Evolutionary conservation across 2,797 vertebrate genomes (phyloP).

Genomic region (Pseudochirops cupreus): DNA sequence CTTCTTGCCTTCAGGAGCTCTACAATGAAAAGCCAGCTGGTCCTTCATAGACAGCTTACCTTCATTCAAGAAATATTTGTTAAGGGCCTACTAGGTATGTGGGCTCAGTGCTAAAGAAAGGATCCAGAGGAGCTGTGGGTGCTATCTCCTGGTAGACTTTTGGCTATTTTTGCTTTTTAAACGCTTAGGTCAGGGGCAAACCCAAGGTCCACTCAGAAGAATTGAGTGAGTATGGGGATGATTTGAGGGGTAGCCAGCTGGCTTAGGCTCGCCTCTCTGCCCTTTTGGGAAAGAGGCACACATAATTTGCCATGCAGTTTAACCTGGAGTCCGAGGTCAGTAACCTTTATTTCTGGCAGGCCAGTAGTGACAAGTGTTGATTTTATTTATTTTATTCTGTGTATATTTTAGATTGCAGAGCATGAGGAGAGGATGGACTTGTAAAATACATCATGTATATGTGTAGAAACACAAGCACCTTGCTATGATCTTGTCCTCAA

Average conservation of each 20-base stretch:
- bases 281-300: neutral
- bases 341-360: neutral
- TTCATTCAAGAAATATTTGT: neutral
- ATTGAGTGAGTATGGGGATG: neutral
- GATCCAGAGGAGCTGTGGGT: neutral
- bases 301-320: neutral
- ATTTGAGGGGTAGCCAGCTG: neutral
- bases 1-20: neutral
- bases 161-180: neutral
- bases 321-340: neutral
- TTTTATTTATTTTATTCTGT: conserved; percentile 12
- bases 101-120: neutral
- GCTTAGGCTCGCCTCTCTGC: neutral
- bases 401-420: neutral
- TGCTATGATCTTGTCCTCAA: neutral
- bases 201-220: neutral
- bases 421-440: neutral
- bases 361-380: neutral
- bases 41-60: neutral
- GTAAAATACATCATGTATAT: neutral
- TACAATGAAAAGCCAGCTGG: neutral
- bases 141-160: neutral
- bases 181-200: neutral
- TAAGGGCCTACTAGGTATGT: neutral
- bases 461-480: neutral